Base-by-base conservation (phyloP, 2,888 invertebrate species). In the Metallyticus violacea region DNA sequence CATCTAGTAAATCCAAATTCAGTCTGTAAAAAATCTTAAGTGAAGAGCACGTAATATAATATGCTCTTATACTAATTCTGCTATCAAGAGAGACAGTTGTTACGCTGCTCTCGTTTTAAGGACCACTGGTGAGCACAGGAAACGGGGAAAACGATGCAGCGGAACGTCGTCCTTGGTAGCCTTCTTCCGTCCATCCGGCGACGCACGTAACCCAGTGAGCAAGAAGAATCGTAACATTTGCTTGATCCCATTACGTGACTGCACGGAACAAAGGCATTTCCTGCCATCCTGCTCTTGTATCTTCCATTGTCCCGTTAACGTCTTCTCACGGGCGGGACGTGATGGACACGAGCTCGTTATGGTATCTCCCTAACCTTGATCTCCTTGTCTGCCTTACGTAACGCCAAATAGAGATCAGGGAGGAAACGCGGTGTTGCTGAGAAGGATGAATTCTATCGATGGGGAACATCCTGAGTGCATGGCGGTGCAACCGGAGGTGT, bases 171-270 rank as follows among this genome's bases (percentile, higher is more conserved):
- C 40, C 40, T 62, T 62, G 40, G 40, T 4, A 62, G 40, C 22
- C 22, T 22, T 62, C 40, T 15, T 22, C 40, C 40, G 40, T 62
- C 40, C 40, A 62, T 62, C 40, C 40, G 40, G 15, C 40, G 40
- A 62, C 40, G 40, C 40, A 62, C 40, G 40, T 62, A 62, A 62
- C 40, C 40, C 40, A 62, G 40, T 62, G 40, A 62, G 40, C 40
- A 62, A 62, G 40, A 62, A 62, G 40, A 62, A 62, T 62, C 22
- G 40, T 25, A 83, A 28, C 77, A 77, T 83, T 77, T 26, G 83
- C 83, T 82, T 83, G 83, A 83, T 77, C 83, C 22, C 29, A 77
- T 83, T 83, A 76, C 77, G 83, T 83, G 83, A 83, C 83, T 76
- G 27, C 82, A 82, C 29, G 82, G 29, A 82, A 82, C 82, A 82